phyloP scores from a whole-genome alignment of 37 sponge, comb jelly and placozoan genomes.

The Bolinopsis microptera region DNA sequence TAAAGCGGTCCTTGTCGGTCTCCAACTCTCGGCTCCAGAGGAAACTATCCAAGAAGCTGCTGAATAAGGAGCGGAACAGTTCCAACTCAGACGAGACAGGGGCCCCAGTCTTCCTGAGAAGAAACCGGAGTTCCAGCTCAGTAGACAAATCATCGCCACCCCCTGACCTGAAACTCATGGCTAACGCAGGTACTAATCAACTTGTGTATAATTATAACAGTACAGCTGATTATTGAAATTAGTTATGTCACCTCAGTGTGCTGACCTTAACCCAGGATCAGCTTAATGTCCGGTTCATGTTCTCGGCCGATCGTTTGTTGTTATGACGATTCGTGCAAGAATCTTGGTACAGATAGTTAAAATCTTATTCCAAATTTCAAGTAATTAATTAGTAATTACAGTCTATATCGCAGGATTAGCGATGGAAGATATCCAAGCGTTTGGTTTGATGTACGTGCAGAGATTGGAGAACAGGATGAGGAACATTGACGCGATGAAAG shows the following conservation, averaged over 20 bases:
- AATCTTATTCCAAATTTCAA: too few species aligned
- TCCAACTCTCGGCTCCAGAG: slow-evolving; percentile 56
- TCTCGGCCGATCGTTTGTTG: too few species aligned
- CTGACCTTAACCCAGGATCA: too few species aligned
- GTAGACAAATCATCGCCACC: slow-evolving; percentile 42
- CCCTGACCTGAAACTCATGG: not conserved
- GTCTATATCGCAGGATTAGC: not conserved
- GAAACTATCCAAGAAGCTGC: slow-evolving; percentile 37
- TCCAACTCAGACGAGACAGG: not conserved
- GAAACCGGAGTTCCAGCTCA: slow-evolving; percentile 22
- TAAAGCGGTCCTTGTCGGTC: slow-evolving; percentile 2
- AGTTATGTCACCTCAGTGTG: too few species aligned
- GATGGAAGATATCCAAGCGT: slow-evolving; percentile 15
- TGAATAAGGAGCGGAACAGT: not conserved
- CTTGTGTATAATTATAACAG: too few species aligned
- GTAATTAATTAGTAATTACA: too few species aligned
- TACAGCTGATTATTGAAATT: too few species aligned
- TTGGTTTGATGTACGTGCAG: slow-evolving; percentile 30
- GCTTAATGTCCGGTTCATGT: too few species aligned
- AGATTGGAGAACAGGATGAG: slow-evolving; percentile 50
- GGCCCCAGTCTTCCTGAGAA: slow-evolving; percentile 7
- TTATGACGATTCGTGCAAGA: too few species aligned
- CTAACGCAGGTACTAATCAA: not conserved
- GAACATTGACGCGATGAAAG: slow-evolving; percentile 12
- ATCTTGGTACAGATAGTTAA: too few species aligned